Base-by-base conservation (phyloP, 2,888 invertebrate species). In the Thera britannica region DNA sequence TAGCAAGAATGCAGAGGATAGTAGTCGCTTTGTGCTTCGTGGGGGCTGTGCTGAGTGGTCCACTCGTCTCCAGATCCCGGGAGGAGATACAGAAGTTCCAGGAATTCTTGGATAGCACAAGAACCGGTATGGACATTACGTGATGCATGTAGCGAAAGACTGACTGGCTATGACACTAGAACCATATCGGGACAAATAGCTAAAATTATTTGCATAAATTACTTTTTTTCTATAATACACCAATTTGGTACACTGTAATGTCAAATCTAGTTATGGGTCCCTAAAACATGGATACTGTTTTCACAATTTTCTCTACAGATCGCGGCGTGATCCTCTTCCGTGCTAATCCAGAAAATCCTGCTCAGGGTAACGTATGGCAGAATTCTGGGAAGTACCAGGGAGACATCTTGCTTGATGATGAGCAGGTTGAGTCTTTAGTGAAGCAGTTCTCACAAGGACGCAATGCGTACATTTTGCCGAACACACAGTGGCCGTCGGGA, bases 371-470 rank as follows among this genome's bases (percentile, higher is more conserved):
- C 34, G 72, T 68, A 0, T 82, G 82, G 86, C 84, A 84, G 75
- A 83, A 82, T 77, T 87, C 86, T 70, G 88, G 88, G 71, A 86
- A 84, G 72, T 86, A 72, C 79, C 78, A 88, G 72, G 88, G 88
- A 0, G 88, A 88, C 72, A 88, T 88, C 2, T 62, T 86, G 6
- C 79, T 88, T 56, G 82, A 83, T 41, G 83, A 86, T 11, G 78
- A 79, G 56, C 75, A 81, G 63, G 76, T 85, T 2, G 79, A 84
- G 11, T 41, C 60, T n/a, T 75, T 88, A 77, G 66, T 87, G 1
- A 61, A 77, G 51, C 78, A 83, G 65, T 87, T 77, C 65, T 69
- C 83, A 0, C 46, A 62, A 12, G 82, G 82, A 8, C 75, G 82
- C n/a, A 83, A 80, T 67, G 87, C 86, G 0, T 83, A 84, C 74